A percentile compares a stretch with the other conserved stretches of the same genome.
Conservation (phyloP, 2,113 vertebrate genomes). For the Periophthalmus modestus region DNA sequence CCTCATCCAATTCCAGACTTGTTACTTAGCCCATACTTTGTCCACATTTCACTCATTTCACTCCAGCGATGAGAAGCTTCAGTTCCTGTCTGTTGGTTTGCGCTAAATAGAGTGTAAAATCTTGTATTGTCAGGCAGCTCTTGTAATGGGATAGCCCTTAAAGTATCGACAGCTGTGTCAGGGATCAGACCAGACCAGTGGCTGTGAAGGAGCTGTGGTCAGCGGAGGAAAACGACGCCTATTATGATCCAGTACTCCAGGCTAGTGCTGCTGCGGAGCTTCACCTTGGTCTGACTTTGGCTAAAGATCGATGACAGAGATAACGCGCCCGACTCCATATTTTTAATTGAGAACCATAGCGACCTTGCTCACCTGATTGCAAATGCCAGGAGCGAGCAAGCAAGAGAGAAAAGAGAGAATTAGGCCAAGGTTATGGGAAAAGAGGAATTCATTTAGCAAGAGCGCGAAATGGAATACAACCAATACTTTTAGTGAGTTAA, state of each 20-base stretch:
- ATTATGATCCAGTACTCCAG: conserved; percentile 49
- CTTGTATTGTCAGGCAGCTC: not conserved
- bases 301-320: conserved; percentile 68
- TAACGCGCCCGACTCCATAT: conserved; percentile 62
- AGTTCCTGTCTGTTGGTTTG: not conserved
- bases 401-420: conserved; percentile 56
- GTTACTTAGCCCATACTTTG: not conserved
- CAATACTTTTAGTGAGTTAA: conserved; percentile 4
- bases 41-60: not conserved
- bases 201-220: conserved; percentile 26
- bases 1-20: not conserved
- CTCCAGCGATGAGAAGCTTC: not conserved
- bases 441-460: conserved; percentile 51
- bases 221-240: conserved; percentile 20
- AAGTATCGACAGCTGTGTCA: conserved; percentile 22
- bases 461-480: conserved; percentile 17
- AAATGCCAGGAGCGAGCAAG: conserved; percentile 60
- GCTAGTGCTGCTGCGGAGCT: conserved; percentile 14
- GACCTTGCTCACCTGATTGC: conserved; percentile 48
- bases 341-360: conserved; percentile 72
- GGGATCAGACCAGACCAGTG: conserved; percentile 17
- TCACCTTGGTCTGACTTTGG: conserved; percentile 79
- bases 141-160: not conserved
- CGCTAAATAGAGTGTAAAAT: conserved; percentile 1
- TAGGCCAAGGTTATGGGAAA: conserved; percentile 71